Base-by-base conservation (phyloP, 2,888 invertebrate species). In the Tupiocoris notatus region DNA sequence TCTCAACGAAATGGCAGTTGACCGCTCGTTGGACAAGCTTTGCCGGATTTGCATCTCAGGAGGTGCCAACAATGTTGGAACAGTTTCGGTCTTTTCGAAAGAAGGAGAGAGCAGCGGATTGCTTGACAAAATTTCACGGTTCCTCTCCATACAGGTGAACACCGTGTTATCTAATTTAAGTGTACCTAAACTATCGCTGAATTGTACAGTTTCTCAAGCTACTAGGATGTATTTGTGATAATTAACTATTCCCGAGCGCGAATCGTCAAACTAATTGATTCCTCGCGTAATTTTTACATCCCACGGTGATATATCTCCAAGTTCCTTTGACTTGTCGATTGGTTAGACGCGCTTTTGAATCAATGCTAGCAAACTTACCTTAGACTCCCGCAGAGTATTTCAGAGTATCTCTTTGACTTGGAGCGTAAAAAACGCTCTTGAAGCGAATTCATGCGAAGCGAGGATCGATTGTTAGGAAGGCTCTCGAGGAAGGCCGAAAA, bases 51-150 rank as follows among this genome's bases (percentile, higher is more conserved):
- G 91, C 84, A 88, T 88, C 78, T 7, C 21, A 21, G 73, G 73
- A 39, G 63, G 54, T 1, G 24, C 62, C 25, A 85, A 86, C 80
- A 87, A 87, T 82, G 86, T 87, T 80, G 81, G 82, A 73, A 88
- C 88, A 74, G 85, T 90, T 80, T 87, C 87, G 85, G 86, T 90
- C 84, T 90, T 89, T 82, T 88, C 89, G 81, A 87, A 88, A 81
- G 89, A 90, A 85, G 89, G 90, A 77, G 87, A 88, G 83, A 87
- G 87, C 82, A 86, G 88, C 84, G 87, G 88, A 81, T 85, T 91
- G 77, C 88, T 88, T 82, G 87, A 88, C 79, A 90, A 90, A 85
- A 88, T 91, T 81, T 87, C 87, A 82, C 89, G 88, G 85, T 91
- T 90, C 85, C 86, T 91, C 80, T 86, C 88, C 81, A 87, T 91